Conservation (phyloP, 2,113 vertebrate genomes). For the Gulo gulo region DNA sequence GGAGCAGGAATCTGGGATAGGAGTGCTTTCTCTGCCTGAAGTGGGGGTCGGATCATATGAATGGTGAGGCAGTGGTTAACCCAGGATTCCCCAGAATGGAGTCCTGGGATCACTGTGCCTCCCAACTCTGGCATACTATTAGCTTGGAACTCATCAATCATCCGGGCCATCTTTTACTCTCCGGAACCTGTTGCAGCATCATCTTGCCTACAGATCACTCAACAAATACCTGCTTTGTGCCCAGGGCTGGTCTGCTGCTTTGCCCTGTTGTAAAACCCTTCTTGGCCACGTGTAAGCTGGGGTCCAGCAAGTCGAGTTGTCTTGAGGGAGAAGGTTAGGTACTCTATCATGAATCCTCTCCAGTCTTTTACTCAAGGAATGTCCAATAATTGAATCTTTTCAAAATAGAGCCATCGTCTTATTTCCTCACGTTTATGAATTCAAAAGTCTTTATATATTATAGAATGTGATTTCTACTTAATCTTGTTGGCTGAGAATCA, state of each 20-base stretch:
- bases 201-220: neutral
- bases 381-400: neutral
- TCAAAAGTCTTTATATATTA: neutral
- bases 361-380: neutral
- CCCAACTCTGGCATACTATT: fast-evolving
- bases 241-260: neutral
- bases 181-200: neutral
- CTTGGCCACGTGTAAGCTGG: neutral
- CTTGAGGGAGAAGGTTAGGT: neutral
- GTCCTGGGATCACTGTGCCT: neutral
- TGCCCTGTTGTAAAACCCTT: neutral
- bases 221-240: neutral
- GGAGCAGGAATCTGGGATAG: neutral
- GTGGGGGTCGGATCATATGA: neutral
- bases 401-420: neutral
- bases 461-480: neutral
- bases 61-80: neutral
- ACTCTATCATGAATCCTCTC: neutral
- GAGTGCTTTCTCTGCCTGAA: neutral
- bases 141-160: neutral
- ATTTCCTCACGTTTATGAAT: neutral
- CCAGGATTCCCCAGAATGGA: neutral
- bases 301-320: neutral
- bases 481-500: neutral
- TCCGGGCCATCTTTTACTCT: neutral